Conservation (phyloP, 2,797 vertebrate genomes). For the Tenualosa ilisha region DNA sequence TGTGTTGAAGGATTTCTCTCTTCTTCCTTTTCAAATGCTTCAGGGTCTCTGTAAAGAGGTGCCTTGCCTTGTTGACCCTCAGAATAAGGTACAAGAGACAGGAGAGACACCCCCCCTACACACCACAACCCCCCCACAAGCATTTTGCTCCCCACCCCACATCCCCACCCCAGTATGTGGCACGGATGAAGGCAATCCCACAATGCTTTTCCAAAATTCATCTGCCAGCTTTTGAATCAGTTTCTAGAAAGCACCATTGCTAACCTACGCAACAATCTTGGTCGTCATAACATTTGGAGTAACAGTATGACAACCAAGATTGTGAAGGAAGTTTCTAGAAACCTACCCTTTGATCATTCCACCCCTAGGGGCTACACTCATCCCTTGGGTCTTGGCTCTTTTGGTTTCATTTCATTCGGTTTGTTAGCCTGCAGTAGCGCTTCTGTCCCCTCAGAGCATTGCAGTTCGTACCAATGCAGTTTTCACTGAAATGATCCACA, state of each 20-base stretch:
- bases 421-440: no score
- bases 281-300: no score
- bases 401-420: no score
- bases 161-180: neutral
- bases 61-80: constrained; percentile 76
- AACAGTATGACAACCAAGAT: no score
- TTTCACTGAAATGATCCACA: neutral
- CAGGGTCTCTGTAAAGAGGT: constrained; percentile 78
- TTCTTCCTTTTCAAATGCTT: constrained; percentile 63
- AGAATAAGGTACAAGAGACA: constrained; percentile 75
- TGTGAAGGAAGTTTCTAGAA: no score
- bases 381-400: no score
- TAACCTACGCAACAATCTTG: no score
- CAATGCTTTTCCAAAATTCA: constrained; percentile 28
- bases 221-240: constrained; percentile 13
- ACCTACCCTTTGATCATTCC: no score
- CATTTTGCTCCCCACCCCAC: neutral
- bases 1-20: constrained; percentile 57
- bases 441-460: neutral
- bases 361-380: neutral
- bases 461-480: neutral
- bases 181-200: constrained; percentile 40
- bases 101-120: constrained; percentile 14
- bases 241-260: no score
- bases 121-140: neutral